Evolutionary conservation across 2,888 invertebrate genomes (phyloP).

Genomic region (Cryptophagus acutangulus): DNA sequence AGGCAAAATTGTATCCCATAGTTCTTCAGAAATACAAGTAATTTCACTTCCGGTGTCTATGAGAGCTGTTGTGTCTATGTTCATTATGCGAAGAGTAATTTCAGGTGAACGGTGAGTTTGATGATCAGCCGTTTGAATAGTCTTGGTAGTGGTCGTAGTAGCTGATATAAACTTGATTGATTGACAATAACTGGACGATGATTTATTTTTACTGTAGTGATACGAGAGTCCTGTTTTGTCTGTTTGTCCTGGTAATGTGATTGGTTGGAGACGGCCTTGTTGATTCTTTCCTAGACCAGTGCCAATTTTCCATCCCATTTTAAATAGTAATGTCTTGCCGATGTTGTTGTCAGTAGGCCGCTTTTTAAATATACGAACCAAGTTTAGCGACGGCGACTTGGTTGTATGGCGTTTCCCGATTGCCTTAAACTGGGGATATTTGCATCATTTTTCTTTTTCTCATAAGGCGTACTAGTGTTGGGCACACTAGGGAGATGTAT

Average conservation of each 20-base stretch:
- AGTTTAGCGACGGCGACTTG: too few species aligned
- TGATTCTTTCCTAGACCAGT: neutral
- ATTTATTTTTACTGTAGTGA: too few species aligned
- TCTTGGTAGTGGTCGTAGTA: neutral
- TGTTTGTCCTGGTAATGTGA: neutral
- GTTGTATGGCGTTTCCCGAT: too few species aligned
- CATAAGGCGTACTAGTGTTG: too few species aligned
- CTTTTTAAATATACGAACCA: too few species aligned
- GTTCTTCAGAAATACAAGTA: constrained; percentile 11
- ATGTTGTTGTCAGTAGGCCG: too few species aligned
- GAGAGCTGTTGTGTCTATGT: neutral
- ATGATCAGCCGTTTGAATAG: neutral
- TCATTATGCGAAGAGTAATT: neutral
- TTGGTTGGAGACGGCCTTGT: neutral
- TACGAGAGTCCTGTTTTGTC: neutral
- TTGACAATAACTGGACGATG: too few species aligned
- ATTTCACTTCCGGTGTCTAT: constrained; percentile 14
- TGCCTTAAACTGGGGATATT: too few species aligned
- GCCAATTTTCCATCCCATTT: neutral
- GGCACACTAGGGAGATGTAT: too few species aligned
- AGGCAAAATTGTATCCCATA: neutral
- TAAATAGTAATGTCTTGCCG: too few species aligned
- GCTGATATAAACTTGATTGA: neutral
- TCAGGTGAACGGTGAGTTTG: neutral
- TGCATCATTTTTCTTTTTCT: too few species aligned